Base-by-base conservation (phyloP, 2,888 invertebrate species). In the Xanthorhoe spadicearia region DNA sequence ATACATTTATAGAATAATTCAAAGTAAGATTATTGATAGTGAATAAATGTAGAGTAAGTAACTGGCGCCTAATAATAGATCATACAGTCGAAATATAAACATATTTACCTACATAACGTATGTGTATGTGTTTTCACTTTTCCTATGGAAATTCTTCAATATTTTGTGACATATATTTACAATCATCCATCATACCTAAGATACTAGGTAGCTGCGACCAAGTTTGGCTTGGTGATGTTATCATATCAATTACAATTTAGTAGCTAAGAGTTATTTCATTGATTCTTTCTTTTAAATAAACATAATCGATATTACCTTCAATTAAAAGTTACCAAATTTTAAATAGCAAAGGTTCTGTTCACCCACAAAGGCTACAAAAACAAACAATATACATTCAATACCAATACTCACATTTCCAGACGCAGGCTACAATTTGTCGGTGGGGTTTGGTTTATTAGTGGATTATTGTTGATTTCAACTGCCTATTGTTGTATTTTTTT, bases 351-450 rank as follows among this genome's bases (percentile, higher is more conserved):
- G 43, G 51, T 59, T 59, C 52, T 43, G 38, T 13, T 66, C 50
- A 62, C 53, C 66, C 66, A 68, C 67, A 66, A 64, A 61, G 66
- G 64, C 48, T 64, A 69, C 56, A 64, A 70, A 74, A 74, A 72
- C 69, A 72, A 73, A 72, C 70, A 69, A 72, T 58, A 56, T 65
- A 58, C 64, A 64, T 58, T 54, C 23, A 57, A 60, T 70, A 74
- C 74, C 23, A 57, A 60, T 70, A 74, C 74, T 72, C 55, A 74
- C 74, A 59, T 62, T 56, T 62, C 58, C 55, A 66, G 62, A 53
- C 64, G 50, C 58, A 61, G 66, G 63, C 61, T 69, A 63, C 58
- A 63, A 65, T 63, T 69, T 67, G 32, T 43, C 10, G 35, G 50
- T 66, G 32, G 17, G 60, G 62, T 54, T 62, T 64, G 56, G 48